Conservation (phyloP, 2,113 vertebrate genomes). For the Mormyrus lacerda region DNA sequence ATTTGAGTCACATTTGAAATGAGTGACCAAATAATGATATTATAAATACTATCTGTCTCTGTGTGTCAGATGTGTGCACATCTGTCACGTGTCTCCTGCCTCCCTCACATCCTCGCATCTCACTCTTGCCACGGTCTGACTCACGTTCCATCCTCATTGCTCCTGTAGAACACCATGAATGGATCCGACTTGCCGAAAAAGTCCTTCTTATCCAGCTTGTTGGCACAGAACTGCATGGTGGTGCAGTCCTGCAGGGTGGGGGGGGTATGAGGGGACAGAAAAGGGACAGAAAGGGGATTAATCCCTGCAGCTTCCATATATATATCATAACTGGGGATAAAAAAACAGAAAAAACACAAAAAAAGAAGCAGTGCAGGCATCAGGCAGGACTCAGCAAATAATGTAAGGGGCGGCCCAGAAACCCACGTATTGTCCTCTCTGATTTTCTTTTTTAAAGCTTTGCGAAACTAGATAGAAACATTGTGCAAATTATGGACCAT, state of each 20-base stretch:
- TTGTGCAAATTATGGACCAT: neutral
- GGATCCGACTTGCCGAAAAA: conserved; percentile 89
- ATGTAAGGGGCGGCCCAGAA: neutral
- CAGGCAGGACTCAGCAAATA: neutral
- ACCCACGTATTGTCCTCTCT: neutral
- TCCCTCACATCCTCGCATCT: neutral
- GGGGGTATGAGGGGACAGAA: conserved; percentile 3
- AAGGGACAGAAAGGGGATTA: neutral
- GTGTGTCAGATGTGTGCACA: neutral
- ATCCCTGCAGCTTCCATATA: neutral
- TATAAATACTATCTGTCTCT: neutral
- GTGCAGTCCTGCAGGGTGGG: conserved; percentile 64
- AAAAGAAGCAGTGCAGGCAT: neutral
- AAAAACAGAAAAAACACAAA: neutral
- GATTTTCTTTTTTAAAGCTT: neutral
- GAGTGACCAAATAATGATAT: neutral
- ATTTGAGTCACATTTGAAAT: neutral
- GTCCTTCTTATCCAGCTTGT: conserved; percentile 89
- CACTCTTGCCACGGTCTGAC: conserved; percentile 32
- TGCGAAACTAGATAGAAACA: neutral
- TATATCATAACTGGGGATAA: neutral
- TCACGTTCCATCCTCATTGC: conserved; percentile 89
- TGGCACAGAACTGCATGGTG: conserved; percentile 88
- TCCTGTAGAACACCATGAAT: conserved; percentile 87
- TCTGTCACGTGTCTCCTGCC: neutral